Evolutionary conservation across 2,888 invertebrate species (phyloP), one percentile per base, ranked within the genome.

Genomic region (Prenolepis imparis): DNA sequence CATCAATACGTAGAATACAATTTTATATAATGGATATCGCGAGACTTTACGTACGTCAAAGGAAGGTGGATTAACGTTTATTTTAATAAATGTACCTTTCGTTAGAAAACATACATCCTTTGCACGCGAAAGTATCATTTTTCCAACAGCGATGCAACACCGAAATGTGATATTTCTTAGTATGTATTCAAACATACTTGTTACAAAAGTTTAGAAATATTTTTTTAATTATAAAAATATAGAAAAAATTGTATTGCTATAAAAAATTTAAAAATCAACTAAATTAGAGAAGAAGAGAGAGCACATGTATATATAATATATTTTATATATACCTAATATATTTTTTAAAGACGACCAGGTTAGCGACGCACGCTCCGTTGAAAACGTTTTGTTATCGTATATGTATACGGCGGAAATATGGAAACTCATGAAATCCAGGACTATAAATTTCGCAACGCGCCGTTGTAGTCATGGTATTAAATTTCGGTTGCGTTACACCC

Each of bases 61-160:
- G 84, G 84, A 41, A 59, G 1, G 1, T 3, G 39, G 75, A 88
- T 87, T 89, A 91, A 89, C 84, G 87, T 89, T 91, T 87, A 83
- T 87, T 88, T 90, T 87, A 86, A 91, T 85, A 84, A 88, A 87
- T 84, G 85, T 77, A 89, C 82, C 84, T 86, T 89, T 85, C 84
- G 84, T 48, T 81, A 63, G 66, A 28, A 72, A 81, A 52, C 32
- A 12, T 15, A 8, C 21, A 70, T 36, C 11, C 15, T 67, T 24
- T 41, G n/a, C 9, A 75, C 24, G 41, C 67, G 24, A 66, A 77
- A 68, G 81, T 74, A 81, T 88, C 80, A 67, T 86, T 63, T 77
- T 84, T 61, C 39, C n/a, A 73, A 12, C n/a, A 18, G 18, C 11
- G 24, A 28, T 59, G 39, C 24, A 36, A 9, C 15, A 32, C 12